A percentile compares a stretch with the other conserved stretches of the same genome.
Conservation (phyloP, 1,140 invertebrate genomes). For the Periplaneta americana region DNA sequence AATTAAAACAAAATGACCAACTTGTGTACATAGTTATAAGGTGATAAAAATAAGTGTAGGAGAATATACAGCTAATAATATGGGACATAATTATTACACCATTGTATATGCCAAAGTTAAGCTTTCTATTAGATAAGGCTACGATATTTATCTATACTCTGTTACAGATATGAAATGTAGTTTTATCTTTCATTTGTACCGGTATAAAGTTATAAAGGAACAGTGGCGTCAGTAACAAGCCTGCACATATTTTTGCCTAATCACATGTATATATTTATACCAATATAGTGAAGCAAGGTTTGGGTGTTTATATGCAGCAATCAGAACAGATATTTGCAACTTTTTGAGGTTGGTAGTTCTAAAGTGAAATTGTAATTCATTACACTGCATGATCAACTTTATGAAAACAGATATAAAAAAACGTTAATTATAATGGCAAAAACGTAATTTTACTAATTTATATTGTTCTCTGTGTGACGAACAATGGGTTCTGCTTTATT, state of each 20-base stretch:
- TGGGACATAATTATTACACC: neutral
- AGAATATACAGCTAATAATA: neutral
- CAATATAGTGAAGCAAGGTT: neutral
- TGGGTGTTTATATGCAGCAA: neutral
- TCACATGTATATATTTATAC: no score
- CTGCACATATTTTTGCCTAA: no score
- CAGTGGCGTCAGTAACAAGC: no score
- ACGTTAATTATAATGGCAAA: no score
- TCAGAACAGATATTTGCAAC: no score
- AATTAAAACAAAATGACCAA: neutral
- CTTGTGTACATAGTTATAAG: neutral
- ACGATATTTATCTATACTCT: neutral
- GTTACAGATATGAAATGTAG: neutral
- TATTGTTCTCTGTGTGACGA: no score
- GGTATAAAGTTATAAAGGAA: neutral
- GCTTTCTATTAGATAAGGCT: neutral
- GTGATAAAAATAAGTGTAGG: neutral
- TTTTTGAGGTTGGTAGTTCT: no score
- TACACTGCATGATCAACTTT: no score
- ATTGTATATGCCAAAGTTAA: neutral
- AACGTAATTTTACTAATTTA: no score
- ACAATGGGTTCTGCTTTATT: no score
- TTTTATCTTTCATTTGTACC: neutral
- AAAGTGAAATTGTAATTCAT: no score
- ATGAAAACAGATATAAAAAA: no score